Conservation (phyloP, 1,140 invertebrate genomes). For the Rhizoglyphus robini region DNA sequence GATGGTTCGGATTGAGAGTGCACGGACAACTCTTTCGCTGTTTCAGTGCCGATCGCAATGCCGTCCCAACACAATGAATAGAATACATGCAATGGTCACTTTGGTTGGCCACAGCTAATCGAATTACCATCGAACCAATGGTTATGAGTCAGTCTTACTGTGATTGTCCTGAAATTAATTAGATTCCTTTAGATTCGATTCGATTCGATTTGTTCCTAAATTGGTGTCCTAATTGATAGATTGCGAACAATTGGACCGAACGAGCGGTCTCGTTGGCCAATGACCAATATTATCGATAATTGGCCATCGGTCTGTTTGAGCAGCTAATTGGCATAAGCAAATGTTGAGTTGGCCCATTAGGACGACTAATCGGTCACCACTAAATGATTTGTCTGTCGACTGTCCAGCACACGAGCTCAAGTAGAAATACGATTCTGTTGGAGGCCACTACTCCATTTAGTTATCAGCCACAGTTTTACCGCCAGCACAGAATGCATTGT, state of each 20-base stretch:
- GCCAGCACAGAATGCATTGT: too few species aligned
- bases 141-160: not conserved
- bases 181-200: too few species aligned
- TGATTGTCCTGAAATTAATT: slow-evolving; percentile 2
- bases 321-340: slow-evolving; percentile 14
- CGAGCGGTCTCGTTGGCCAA: too few species aligned
- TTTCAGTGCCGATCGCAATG: too few species aligned
- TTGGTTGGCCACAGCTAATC: not conserved
- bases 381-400: not conserved
- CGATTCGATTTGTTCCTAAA: not conserved
- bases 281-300: slow-evolving; percentile 10
- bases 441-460: too few species aligned
- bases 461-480: too few species aligned
- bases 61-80: too few species aligned
- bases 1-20: not conserved
- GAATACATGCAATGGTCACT: not conserved
- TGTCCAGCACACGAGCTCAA: too few species aligned
- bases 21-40: not conserved
- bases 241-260: slow-evolving; percentile 11
- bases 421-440: too few species aligned
- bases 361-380: not conserved
- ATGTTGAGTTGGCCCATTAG: not conserved
- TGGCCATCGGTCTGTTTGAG: slow-evolving; percentile 7
- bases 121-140: slow-evolving; percentile 5
- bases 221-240: slow-evolving; percentile 7